Conservation (phyloP, 1,140 invertebrate genomes). For the Drosophila sucinea region DNA sequence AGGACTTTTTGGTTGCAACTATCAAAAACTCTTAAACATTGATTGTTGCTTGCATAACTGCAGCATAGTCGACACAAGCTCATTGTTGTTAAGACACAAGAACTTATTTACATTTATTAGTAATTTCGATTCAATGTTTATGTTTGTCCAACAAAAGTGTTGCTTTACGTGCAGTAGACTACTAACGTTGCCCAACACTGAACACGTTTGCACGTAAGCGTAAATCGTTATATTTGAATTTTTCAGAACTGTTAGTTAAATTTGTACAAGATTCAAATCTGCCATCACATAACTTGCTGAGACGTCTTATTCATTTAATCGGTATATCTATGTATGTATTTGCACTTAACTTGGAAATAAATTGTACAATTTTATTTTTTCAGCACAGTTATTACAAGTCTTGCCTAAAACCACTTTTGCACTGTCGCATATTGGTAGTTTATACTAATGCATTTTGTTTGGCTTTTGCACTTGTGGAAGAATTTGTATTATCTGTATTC, state of each 20-base stretch:
- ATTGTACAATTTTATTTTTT: background rate
- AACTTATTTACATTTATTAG: background rate
- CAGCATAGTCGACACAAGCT: slow-evolving; percentile 52
- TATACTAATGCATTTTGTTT: background rate
- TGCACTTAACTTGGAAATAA: background rate
- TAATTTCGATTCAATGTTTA: slow-evolving; percentile 21
- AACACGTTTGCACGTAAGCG: background rate
- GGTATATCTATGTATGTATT: background rate
- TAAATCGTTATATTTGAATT: background rate
- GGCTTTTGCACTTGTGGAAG: background rate
- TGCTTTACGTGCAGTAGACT: slow-evolving; percentile 13
- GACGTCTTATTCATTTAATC: background rate
- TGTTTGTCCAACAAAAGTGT: background rate
- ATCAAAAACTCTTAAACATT: slow-evolving; percentile 47
- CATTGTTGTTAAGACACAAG: background rate
- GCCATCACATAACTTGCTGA: too few species aligned
- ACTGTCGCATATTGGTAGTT: background rate
- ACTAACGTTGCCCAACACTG: slow-evolving; percentile 17
- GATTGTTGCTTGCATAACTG: slow-evolving; percentile 14
- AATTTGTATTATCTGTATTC: background rate
- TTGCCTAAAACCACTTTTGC: background rate
- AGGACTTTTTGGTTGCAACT: slow-evolving; percentile 30
- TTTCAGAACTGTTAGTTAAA: too few species aligned
- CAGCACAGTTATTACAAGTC: background rate
- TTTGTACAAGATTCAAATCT: too few species aligned